Evolutionary conservation across 2,888 invertebrate genomes (phyloP).

Genomic region (Nephrotoma appendiculata): DNA sequence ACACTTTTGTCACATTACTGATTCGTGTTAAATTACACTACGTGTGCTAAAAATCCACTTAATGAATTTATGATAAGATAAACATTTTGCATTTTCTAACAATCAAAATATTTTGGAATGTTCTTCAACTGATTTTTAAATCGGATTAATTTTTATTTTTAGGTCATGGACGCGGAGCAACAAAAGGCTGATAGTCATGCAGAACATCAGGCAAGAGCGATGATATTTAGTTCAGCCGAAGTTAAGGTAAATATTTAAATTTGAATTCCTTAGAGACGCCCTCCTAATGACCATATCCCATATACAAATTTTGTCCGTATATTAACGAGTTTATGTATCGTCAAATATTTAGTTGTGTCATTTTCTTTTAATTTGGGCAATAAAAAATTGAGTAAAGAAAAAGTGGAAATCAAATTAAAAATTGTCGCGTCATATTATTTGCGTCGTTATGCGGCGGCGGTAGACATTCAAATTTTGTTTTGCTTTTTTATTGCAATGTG

Average conservation of each 20-base stretch:
- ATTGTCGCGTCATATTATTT: neutral
- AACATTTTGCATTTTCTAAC: neutral
- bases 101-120: neutral
- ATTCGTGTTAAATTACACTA: no score
- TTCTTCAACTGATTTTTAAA: neutral
- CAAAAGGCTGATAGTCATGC: conserved; percentile 78
- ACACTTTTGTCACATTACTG: no score
- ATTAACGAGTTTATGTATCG: neutral
- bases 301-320: neutral
- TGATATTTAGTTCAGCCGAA: conserved; percentile 67
- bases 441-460: neutral
- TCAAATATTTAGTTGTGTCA: neutral
- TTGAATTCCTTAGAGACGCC: no score
- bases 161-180: conserved; percentile 88
- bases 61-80: neutral
- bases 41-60: no score
- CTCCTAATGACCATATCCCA: no score
- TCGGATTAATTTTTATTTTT: neutral
- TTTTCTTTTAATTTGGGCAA: neutral
- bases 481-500: neutral
- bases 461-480: neutral
- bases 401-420: neutral
- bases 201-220: conserved; percentile 71
- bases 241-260: conserved; percentile 41
- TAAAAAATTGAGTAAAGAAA: neutral